These are phyloP conservation scores for Excalfactoria chinensis DNA, from an alignment of 2,113 vertebrate genomes.

Conservation along the genomic window DNA sequence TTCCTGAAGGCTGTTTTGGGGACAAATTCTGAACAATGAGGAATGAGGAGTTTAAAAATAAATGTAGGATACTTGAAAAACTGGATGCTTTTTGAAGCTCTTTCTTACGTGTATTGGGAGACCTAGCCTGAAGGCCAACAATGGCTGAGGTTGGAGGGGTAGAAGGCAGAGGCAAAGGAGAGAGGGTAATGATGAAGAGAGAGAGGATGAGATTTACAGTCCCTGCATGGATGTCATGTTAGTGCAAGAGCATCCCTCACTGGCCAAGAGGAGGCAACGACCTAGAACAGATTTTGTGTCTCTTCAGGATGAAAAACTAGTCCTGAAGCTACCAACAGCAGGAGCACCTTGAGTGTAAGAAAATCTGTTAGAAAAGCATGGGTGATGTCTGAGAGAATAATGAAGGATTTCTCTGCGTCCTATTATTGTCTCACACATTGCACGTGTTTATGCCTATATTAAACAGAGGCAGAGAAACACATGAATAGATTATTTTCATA, in stretches of 20 bases:
- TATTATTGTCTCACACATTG: background rate
- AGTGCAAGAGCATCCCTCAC: slow-evolving; percentile 56
- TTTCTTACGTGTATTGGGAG: background rate
- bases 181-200: background rate
- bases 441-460: background rate
- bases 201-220: background rate
- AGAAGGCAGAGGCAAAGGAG: background rate
- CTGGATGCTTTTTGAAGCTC: background rate
- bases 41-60: slow-evolving; percentile 7
- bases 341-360: background rate
- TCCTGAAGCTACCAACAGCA: background rate
- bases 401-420: background rate
- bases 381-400: background rate
- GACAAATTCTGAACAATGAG: background rate
- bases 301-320: background rate
- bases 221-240: background rate
- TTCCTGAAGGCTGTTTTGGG: background rate
- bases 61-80: background rate
- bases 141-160: background rate
- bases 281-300: background rate
- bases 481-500: background rate
- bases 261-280: slow-evolving; percentile 39
- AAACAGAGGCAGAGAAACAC: background rate
- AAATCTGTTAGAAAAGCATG: background rate
- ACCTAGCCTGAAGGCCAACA: slow-evolving; percentile 7